Evolutionary conservation across 2,888 invertebrate species (phyloP), one percentile per base, ranked within the genome.

Genomic region (Noctua fimbriata): DNA sequence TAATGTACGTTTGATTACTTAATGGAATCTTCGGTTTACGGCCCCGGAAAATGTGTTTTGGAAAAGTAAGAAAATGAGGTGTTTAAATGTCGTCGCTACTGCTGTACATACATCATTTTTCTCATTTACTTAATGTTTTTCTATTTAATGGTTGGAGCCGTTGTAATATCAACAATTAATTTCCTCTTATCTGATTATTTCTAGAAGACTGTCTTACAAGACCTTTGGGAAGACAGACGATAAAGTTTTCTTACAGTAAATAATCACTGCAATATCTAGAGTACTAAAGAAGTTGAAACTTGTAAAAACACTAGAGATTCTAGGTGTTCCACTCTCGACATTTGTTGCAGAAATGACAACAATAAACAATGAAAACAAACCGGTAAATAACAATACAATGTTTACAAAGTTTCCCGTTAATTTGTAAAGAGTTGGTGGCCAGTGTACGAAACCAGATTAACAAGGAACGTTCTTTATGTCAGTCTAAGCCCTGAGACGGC

Each of bases 381-480:
- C 28, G 69, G 83, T 72, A 83, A 83, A 78, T 52, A 83, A 69
- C 55, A 69, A 41, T 0, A 41, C 12, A 73, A 69, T 52, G 9
- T 65, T 78, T 24, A 12, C 2, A 67, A 75, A 65, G 44, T 75
- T 79, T 70, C 2, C 70, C 55, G n/a, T 80, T 78, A 70, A 75
- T 84, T 76, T 71, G 52, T 66, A 79, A 88, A 81, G 78, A 84
- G 76, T 82, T 81, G 67, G 69, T 82, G 78, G 78, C 76, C 78
- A 78, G 69, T 73, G 70, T 44, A 67, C 79, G 76, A 82, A 82
- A 86, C 76, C 73, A 82, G 86, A 85, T 90, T 87, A 86, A 81
- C 71, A 79, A 84, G 81, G 83, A 82, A 77, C 81, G 71, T 81
- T 84, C 71, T 78, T 81, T 78, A 70, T 72, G 84, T 86, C 82